phyloP scores from a whole-genome alignment of 2,797 vertebrate species.

The Momotus momota region DNA sequence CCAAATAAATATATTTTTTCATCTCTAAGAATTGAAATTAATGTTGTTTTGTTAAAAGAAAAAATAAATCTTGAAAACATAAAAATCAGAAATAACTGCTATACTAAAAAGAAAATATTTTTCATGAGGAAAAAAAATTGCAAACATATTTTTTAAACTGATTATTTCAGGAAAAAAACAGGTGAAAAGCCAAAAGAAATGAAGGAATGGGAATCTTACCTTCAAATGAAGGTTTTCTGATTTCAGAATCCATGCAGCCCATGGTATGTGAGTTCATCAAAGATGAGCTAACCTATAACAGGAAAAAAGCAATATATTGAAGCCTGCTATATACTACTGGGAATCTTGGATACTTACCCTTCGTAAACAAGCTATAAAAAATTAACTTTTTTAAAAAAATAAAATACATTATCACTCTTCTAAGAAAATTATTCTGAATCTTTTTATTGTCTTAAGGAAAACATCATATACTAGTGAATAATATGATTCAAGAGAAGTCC shows the following conservation, averaged over 20 bases:
- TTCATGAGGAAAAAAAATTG: not conserved
- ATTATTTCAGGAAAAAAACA: not conserved
- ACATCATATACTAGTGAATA: not conserved
- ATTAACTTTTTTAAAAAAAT: not conserved
- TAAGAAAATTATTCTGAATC: not conserved
- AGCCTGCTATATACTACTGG: not conserved
- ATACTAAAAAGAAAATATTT: not conserved
- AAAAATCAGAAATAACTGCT: not conserved
- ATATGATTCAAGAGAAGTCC: not conserved
- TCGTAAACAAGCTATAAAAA: not conserved
- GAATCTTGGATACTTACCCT: not conserved
- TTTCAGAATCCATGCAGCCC: not conserved
- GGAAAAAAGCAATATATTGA: not conserved
- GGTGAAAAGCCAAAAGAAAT: not conserved
- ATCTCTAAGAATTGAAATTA: not conserved
- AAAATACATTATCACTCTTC: not conserved
- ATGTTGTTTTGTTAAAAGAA: not conserved
- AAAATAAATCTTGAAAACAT: not conserved
- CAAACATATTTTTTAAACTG: not conserved
- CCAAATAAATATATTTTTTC: not conserved
- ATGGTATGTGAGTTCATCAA: not conserved
- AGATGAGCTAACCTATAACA: not conserved
- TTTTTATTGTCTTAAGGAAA: not conserved
- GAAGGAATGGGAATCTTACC: not conserved
- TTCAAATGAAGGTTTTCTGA: not conserved